Evolutionary conservation across 2,888 invertebrate genomes (phyloP).

Genomic region (Nomada ruficornis): DNA sequence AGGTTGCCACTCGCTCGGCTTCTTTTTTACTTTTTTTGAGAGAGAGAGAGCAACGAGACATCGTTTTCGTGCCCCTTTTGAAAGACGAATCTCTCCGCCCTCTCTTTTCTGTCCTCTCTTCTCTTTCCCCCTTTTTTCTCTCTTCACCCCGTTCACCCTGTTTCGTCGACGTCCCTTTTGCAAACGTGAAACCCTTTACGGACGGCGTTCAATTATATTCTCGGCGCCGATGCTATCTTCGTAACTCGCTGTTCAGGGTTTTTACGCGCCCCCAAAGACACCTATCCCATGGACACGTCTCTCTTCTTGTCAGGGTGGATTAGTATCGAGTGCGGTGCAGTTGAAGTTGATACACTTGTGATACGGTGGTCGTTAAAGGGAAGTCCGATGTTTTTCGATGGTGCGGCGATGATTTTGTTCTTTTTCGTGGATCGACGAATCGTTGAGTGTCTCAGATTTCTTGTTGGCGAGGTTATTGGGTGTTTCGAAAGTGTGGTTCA

Average conservation of each 20-base stretch:
- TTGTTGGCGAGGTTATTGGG: too few species aligned
- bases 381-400: too few species aligned
- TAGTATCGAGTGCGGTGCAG: background rate
- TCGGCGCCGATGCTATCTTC: slow-evolving; percentile 49
- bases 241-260: slow-evolving; percentile 37
- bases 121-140: background rate
- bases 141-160: background rate
- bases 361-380: too few species aligned
- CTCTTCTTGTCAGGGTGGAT: slow-evolving; percentile 20
- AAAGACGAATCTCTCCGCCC: slow-evolving; percentile 11
- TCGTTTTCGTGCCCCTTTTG: slow-evolving; percentile 49
- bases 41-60: slow-evolving; percentile 29
- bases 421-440: too few species aligned
- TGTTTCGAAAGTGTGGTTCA: too few species aligned
- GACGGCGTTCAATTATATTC: slow-evolving; percentile 53
- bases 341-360: too few species aligned
- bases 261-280: slow-evolving; percentile 29
- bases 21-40: slow-evolving; percentile 4
- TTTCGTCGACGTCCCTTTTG: background rate
- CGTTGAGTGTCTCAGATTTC: too few species aligned
- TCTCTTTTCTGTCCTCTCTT: background rate
- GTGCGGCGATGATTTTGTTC: too few species aligned
- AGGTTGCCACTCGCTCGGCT: slow-evolving; percentile 38
- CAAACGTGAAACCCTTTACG: slow-evolving; percentile 37
- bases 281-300: background rate